Evolutionary conservation across 2,113 vertebrate genomes (phyloP).

Genomic region (Platysteira castanea): DNA sequence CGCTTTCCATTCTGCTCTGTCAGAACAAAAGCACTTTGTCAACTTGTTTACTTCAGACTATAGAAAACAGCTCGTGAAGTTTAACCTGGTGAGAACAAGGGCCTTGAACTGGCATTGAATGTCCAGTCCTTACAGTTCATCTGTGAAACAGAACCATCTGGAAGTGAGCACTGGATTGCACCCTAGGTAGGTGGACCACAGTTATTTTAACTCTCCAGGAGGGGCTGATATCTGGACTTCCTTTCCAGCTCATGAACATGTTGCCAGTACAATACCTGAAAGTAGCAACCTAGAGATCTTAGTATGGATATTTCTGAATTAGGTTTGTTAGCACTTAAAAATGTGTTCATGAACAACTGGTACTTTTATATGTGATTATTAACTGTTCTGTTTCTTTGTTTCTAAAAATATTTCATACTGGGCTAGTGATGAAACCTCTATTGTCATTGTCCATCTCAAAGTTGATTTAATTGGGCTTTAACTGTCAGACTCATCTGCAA

Average conservation of each 20-base stretch:
- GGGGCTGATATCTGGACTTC: not conserved
- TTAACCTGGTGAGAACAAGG: not conserved
- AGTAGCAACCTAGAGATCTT: not conserved
- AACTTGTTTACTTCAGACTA: conserved; percentile 6
- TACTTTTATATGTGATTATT: not conserved
- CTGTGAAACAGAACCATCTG: not conserved
- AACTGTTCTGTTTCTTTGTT: not conserved
- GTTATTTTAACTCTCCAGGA: not conserved
- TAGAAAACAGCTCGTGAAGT: not conserved
- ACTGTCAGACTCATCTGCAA: not conserved
- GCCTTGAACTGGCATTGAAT: not conserved
- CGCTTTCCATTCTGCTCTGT: not conserved
- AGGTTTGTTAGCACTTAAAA: not conserved
- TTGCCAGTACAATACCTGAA: not conserved
- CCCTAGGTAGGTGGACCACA: rapidly evolving
- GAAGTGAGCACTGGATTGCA: not conserved
- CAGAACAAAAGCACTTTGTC: not conserved
- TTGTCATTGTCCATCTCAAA: not conserved
- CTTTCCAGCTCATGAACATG: rapidly evolving
- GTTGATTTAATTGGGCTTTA: not conserved
- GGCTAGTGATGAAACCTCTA: not conserved
- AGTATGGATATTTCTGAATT: not conserved
- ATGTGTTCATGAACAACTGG: not conserved
- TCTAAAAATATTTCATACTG: not conserved
- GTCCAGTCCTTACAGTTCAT: not conserved